A percentile compares a stretch with the other conserved stretches of the same genome.
Evolutionary conservation across 2,797 vertebrate species (phyloP).

Genomic region (Gila robusta): DNA sequence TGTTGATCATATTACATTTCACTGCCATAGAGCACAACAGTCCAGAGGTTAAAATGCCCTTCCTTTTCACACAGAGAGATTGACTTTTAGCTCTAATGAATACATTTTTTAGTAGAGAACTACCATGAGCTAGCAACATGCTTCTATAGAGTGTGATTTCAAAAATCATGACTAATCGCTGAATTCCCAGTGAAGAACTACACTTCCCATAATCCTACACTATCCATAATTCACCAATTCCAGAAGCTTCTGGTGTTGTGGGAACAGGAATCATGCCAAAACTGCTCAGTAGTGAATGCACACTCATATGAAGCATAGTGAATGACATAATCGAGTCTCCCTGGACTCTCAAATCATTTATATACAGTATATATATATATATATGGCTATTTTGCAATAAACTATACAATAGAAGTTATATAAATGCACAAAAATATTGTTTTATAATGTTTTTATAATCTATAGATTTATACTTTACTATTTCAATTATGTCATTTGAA

Average conservation of each 20-base stretch:
- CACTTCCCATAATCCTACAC: background rate
- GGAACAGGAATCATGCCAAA: background rate
- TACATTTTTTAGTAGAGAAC: background rate
- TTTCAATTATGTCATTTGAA: background rate
- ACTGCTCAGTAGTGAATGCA: background rate
- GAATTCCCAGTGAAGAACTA: background rate
- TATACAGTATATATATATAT: background rate
- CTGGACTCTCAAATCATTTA: background rate
- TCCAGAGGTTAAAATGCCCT: background rate
- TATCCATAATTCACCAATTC: background rate
- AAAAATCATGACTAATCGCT: background rate
- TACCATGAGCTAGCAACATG: background rate
- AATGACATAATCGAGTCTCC: background rate
- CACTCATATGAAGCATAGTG: background rate
- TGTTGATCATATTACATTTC: background rate
- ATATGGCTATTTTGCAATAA: background rate
- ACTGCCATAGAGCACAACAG: constrained; percentile 7
- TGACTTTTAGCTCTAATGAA: background rate
- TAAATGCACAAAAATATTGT: background rate
- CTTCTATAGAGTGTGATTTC: background rate
- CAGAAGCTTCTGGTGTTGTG: background rate
- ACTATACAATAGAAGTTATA: background rate
- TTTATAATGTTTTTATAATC: background rate
- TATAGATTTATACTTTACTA: background rate
- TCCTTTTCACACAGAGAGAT: constrained; percentile 3